These are phyloP conservation scores for Cynaeus angustus DNA, from an alignment of 2,888 invertebrate species.

Conservation along the genomic window DNA sequence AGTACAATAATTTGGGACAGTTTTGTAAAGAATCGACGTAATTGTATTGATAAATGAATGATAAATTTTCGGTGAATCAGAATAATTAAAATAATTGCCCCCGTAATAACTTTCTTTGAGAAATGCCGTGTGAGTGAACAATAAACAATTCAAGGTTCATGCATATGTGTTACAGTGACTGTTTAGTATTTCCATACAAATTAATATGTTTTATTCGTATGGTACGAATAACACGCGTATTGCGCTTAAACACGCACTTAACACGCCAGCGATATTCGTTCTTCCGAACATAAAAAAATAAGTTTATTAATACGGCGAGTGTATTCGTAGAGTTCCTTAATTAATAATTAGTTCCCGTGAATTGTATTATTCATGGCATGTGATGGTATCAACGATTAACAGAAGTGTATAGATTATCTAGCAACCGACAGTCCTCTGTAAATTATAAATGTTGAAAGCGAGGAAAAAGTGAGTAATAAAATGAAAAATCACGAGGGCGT, in stretches of 20 bases:
- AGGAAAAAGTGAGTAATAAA: too few relatives aligned
- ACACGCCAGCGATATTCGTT: conserved; percentile 45
- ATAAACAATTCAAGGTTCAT: conserved; percentile 52
- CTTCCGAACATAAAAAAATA: conserved; percentile 53
- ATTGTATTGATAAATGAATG: too few relatives aligned
- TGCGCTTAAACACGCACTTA: conserved; percentile 57
- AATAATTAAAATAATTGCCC: background rate
- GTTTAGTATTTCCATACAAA: conserved; percentile 48
- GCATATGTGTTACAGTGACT: conserved; percentile 48
- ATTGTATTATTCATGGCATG: background rate
- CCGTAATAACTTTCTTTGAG: conserved; percentile 14
- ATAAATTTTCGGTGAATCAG: background rate
- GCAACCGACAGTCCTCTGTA: background rate
- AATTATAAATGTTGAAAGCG: too few relatives aligned
- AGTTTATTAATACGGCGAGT: conserved; percentile 35
- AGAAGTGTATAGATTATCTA: background rate
- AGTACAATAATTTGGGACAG: too few relatives aligned
- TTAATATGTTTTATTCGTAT: conserved; percentile 18
- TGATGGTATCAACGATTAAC: conserved; percentile 2
- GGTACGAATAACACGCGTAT: conserved; percentile 53
- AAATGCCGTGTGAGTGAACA: conserved; percentile 47
- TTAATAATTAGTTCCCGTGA: background rate
- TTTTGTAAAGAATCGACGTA: too few relatives aligned
- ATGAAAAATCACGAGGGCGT: too few relatives aligned
- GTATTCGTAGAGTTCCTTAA: conserved; percentile 2